Conservation (phyloP, 2,113 vertebrate species). For the Synodontis membranacea region DNA sequence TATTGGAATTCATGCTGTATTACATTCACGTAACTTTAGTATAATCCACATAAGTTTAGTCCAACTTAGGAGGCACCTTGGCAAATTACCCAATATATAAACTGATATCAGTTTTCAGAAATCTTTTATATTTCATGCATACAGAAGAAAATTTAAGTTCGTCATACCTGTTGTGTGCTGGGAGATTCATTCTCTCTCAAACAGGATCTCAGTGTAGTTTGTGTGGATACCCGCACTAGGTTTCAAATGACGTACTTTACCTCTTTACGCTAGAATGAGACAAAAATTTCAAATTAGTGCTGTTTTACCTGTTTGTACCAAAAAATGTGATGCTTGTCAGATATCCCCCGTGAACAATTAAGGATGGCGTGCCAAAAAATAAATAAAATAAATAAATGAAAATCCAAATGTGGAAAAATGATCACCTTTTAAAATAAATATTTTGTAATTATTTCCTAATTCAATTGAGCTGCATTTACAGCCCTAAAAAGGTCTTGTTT, state of each 20-base stretch:
- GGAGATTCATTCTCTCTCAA: conserved; percentile 50
- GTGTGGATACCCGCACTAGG: conserved; percentile 49
- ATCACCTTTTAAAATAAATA: conserved; percentile 40
- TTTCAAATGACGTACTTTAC: conserved; percentile 55
- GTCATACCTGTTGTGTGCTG: conserved; percentile 63
- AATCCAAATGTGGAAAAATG: conserved; percentile 34
- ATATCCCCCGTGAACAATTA: conserved; percentile 21
- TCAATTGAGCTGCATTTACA: conserved; percentile 49
- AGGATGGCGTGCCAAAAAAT: conserved; percentile 20
- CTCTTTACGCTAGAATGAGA: conserved; percentile 10
- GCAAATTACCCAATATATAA: neutral
- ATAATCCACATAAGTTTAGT: neutral
- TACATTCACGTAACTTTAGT: neutral
- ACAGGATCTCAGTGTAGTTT: conserved; percentile 57
- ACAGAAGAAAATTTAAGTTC: neutral
- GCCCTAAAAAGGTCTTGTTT: conserved; percentile 49
- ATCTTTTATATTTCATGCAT: neutral
- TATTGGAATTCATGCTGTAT: neutral
- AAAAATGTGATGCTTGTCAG: conserved; percentile 46
- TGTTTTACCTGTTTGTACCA: conserved; percentile 58
- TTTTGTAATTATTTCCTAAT: conserved; percentile 38
- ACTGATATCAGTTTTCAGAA: neutral
- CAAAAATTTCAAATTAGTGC: neutral
- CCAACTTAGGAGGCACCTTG: neutral
- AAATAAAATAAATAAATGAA: conserved; percentile 19